Percentiles rank a stretch among this genome's conserved stretches.
Conservation (phyloP, 2,888 invertebrate species). For the Marronus borbonicus region DNA sequence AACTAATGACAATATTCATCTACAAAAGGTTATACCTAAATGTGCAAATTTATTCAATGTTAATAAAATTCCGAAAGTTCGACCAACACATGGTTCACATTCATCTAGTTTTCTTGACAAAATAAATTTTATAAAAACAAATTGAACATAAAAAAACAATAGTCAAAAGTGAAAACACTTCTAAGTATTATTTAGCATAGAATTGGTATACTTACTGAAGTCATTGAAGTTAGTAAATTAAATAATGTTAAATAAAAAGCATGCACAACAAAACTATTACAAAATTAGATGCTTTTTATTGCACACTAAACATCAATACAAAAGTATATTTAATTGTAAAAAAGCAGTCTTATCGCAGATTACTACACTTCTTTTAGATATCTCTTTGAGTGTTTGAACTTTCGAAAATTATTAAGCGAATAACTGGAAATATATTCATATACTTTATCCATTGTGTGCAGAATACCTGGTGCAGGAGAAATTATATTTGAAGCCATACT, state of each 20-base stretch:
- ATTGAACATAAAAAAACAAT: too few species aligned
- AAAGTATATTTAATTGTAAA: constrained; percentile 21
- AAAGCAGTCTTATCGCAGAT: not conserved
- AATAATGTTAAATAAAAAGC: not conserved
- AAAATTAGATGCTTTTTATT: constrained; percentile 20
- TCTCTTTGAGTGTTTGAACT: constrained; percentile 21
- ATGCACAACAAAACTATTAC: constrained; percentile 2
- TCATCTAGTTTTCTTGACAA: too few species aligned
- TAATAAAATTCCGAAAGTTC: constrained; percentile 10
- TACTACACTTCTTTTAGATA: constrained; percentile 33
- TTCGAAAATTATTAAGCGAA: constrained; percentile 14
- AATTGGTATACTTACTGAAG: too few species aligned
- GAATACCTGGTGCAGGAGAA: constrained; percentile 49
- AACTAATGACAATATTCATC: too few species aligned
- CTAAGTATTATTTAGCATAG: too few species aligned
- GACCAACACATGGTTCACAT: too few species aligned
- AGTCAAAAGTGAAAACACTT: too few species aligned
- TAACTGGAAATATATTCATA: constrained; percentile 27
- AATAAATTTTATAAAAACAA: too few species aligned
- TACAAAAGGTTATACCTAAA: too few species aligned
- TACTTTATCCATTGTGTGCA: constrained; percentile 28
- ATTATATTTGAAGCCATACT: constrained; percentile 33
- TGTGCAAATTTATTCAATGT: not conserved
- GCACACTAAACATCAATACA: constrained; percentile 1
- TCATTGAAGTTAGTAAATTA: too few species aligned